Evolutionary conservation across 1,140 invertebrate species (phyloP).

Genomic region (Probaryconus sp.): DNA sequence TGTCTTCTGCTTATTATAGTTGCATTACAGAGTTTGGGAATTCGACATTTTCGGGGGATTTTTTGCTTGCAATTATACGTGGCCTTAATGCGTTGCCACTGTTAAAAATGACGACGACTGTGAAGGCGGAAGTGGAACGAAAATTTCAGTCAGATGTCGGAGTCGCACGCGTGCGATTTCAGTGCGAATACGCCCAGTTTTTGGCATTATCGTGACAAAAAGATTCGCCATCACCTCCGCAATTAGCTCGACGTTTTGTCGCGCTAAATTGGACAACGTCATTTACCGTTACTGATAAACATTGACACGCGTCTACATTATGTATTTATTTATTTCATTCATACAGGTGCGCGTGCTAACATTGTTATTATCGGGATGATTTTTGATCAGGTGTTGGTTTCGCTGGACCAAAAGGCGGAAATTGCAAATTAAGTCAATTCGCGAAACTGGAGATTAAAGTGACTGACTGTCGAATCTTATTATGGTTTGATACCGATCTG

Average conservation of each 20-base stretch:
- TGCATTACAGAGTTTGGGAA: constrained; percentile 50
- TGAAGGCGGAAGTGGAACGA: constrained; percentile 48
- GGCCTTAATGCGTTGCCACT: constrained; percentile 10
- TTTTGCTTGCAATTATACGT: constrained; percentile 30
- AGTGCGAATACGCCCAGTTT: constrained; percentile 27
- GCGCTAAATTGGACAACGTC: constrained; percentile 38
- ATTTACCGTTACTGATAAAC: constrained; percentile 43
- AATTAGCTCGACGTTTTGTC: constrained; percentile 40
- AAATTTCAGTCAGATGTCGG: constrained; percentile 23
- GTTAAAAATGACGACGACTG: constrained; percentile 31
- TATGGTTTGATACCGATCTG: constrained; percentile 12
- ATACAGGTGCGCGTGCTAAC: constrained; percentile 38
- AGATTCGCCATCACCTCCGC: constrained; percentile 15
- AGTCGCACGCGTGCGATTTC: constrained; percentile 27
- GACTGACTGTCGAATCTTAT: constrained; percentile 37
- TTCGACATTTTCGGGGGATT: constrained; percentile 22
- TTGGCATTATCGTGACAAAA: constrained; percentile 20
- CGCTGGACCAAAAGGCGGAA: constrained; percentile 6
- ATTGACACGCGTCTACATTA: constrained; percentile 31
- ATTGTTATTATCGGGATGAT: not conserved
- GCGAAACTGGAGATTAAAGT: constrained; percentile 12
- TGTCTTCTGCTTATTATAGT: constrained; percentile 61
- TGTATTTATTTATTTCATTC: constrained; percentile 44
- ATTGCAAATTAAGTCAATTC: constrained; percentile 30
- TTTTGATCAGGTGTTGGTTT: constrained; percentile 20